Base-by-base conservation (phyloP, 2,797 vertebrate species). In the Protonibea diacanthus region DNA sequence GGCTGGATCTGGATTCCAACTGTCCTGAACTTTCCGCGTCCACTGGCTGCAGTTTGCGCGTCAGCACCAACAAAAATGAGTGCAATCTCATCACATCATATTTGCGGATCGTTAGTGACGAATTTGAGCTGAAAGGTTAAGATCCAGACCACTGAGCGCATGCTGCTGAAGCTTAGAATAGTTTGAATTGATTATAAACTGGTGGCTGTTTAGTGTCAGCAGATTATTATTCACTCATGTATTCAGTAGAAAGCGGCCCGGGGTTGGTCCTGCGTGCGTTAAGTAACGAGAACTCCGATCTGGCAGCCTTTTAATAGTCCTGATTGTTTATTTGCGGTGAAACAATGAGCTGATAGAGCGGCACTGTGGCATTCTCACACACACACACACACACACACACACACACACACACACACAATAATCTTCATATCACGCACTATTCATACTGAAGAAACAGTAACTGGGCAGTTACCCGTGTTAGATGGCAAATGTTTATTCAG, bases 401-500 rank as follows among this genome's bases (percentile, higher is more conserved):
- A 83, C n/a, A n/a, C 74, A 73, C n/a, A 18, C 67, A 6, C 65
- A 29, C 29, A 80, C 69, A 86, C 67, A 83, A 49, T 69, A 1
- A 66, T 47, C 40, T 57, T 53, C 64, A 64, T 71, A 80, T 87
- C 74, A 52, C 18, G 65, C 65, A 72, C 75, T 40, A 62, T 78
- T 79, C 44, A 75, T 29, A 25, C 44, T 2, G 61, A 42, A 84
- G 68, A 81, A 85, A 88, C 74, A 58, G 73, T 85, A 80, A 85
- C 83, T 61, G 75, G 85, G 69, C 84, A 84, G 76, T 38, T 38
- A 75, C 45, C 87, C n/a, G 75, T 56, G 80, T 64, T 63, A 21
- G 66, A 79, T 23, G 74, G 86, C 68, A 91, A 92, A 92, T 93
- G 91, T 94, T 93, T 90, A 91, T 88, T 91, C 90, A 91, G 81